phyloP scores from a whole-genome alignment of 2,797 vertebrate genomes.

The Anguilla megastoma region DNA sequence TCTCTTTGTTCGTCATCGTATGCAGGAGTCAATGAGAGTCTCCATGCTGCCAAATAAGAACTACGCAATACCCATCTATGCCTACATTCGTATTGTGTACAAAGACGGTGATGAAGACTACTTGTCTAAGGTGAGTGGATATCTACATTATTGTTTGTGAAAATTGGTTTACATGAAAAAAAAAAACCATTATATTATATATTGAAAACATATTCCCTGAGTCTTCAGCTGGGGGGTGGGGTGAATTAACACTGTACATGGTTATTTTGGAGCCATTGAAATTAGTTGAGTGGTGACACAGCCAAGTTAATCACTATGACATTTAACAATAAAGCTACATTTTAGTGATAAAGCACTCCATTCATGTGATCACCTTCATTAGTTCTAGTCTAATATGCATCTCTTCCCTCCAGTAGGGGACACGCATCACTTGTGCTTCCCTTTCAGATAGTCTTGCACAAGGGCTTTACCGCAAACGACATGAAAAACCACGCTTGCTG shows the following conservation, averaged over 20 bases:
- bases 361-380: not conserved
- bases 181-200: not conserved
- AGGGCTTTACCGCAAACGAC: not conserved
- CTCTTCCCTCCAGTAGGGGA: not conserved
- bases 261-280: not conserved
- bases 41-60: conserved; percentile 55
- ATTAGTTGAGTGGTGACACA: not conserved
- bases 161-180: not conserved
- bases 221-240: not conserved
- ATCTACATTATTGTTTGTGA: not conserved
- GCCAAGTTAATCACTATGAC: not conserved
- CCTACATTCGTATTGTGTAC: conserved; percentile 77
- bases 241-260: not conserved
- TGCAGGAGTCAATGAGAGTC: conserved; percentile 77
- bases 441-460: not conserved
- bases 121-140: conserved; percentile 72
- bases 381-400: not conserved
- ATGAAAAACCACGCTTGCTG: not conserved
- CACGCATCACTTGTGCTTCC: not conserved
- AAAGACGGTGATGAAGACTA: conserved; percentile 66
- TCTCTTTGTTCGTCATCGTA: conserved; percentile 73
- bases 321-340: not conserved
- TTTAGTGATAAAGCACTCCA: too few species aligned
- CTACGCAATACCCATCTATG: conserved; percentile 73
- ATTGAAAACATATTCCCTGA: not conserved